These are phyloP conservation scores for Sakesphorus luctuosus DNA, from an alignment of 2,113 vertebrate species.

Conservation along the genomic window DNA sequence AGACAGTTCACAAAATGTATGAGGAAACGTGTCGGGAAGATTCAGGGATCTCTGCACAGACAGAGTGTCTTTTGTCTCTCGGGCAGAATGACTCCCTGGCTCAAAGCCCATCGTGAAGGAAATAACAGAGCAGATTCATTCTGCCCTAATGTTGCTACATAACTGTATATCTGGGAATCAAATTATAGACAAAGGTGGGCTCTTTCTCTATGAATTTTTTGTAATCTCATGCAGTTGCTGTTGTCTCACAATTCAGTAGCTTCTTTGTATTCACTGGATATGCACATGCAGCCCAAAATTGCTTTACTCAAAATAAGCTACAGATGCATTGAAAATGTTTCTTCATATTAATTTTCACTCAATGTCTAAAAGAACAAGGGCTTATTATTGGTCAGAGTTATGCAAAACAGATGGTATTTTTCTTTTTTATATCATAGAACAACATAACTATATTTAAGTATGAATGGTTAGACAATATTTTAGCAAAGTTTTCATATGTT, in stretches of 20 bases:
- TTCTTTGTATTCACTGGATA: not conserved
- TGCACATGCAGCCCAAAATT: not conserved
- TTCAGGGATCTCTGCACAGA: constrained; percentile 54
- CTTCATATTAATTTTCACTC: not conserved
- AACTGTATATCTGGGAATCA: not conserved
- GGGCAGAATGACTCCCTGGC: constrained; percentile 61
- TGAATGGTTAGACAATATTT: not conserved
- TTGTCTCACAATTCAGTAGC: not conserved
- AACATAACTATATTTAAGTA: not conserved
- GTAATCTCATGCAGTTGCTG: not conserved
- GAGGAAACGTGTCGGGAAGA: constrained; percentile 56
- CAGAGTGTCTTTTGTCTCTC: constrained; percentile 66
- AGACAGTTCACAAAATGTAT: constrained; percentile 62
- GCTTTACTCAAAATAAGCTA: accelerated
- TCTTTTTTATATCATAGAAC: not conserved
- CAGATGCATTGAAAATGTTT: not conserved
- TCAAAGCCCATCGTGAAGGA: constrained; percentile 8
- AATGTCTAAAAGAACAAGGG: not conserved
- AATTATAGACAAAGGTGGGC: constrained; percentile 21
- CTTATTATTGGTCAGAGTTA: not conserved
- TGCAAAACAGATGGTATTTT: constrained; percentile 9
- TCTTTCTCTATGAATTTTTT: not conserved
- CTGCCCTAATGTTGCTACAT: constrained; percentile 3
- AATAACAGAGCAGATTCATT: constrained; percentile 48
- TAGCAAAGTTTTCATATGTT: not conserved